A percentile compares a stretch with the other conserved stretches of the same genome.
These are phyloP conservation scores for Notarius lentiginosus DNA, from an alignment of 2,113 vertebrate species.

Conservation along the genomic window DNA sequence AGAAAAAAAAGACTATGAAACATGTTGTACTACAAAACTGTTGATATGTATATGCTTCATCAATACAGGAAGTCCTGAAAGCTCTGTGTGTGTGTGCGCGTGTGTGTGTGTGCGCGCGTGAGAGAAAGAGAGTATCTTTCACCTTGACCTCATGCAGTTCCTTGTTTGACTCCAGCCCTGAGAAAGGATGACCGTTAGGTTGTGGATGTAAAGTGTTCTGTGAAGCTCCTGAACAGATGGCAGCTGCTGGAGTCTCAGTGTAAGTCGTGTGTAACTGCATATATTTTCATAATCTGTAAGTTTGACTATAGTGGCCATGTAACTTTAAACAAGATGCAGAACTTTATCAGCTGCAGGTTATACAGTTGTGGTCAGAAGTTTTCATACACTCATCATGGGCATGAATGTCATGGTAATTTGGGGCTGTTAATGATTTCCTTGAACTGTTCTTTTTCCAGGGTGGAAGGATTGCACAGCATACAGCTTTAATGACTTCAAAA, in stretches of 20 bases:
- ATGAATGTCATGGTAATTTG: too few species aligned
- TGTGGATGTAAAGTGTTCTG: too few species aligned
- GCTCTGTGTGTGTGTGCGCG: conserved; percentile 9
- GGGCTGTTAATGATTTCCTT: too few species aligned
- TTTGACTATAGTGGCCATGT: neutral
- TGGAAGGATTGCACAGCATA: too few species aligned
- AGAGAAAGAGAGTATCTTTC: neutral
- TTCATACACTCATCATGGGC: too few species aligned
- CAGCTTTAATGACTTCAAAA: too few species aligned
- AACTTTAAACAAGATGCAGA: neutral
- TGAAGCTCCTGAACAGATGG: neutral
- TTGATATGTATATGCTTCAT: conserved; percentile 80
- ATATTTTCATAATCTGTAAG: neutral
- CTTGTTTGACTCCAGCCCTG: neutral
- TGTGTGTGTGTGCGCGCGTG: neutral
- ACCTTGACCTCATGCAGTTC: neutral
- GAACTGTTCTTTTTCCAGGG: too few species aligned
- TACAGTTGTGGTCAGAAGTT: too few species aligned
- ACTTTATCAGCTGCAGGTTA: neutral
- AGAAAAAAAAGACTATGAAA: conserved; percentile 71
- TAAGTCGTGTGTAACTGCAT: neutral
- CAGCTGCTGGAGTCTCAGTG: neutral
- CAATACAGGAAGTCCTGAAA: conserved; percentile 73
- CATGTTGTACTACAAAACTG: conserved; percentile 77
- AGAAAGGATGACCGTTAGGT: neutral